Conservation (phyloP, 2,888 invertebrate genomes). For the Macroteleia sp. region DNA sequence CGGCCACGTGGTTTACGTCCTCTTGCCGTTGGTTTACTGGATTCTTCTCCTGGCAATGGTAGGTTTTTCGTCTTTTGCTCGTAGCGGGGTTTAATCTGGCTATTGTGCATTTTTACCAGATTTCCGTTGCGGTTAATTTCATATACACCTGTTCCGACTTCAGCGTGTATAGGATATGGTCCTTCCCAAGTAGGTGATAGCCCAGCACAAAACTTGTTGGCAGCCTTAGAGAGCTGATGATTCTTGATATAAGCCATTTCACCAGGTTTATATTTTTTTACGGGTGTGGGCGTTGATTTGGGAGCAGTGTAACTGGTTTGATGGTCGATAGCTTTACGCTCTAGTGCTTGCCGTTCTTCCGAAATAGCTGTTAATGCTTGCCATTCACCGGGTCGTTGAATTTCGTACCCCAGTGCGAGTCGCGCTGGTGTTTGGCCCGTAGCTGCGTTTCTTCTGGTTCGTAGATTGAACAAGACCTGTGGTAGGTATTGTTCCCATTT, state of each 20-base stretch:
- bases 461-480: background rate
- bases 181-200: background rate
- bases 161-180: background rate
- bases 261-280: too few relatives aligned
- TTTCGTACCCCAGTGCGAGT: background rate
- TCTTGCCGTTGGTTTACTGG: too few relatives aligned
- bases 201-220: background rate
- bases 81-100: background rate
- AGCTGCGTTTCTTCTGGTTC: background rate
- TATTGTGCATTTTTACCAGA: background rate
- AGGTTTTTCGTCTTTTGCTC: too few relatives aligned
- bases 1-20: too few relatives aligned
- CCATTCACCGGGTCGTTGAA: background rate
- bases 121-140: background rate
- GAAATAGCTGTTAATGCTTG: background rate
- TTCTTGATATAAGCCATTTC: background rate
- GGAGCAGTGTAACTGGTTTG: background rate
- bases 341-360: background rate
- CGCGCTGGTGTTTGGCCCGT: background rate
- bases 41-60: too few relatives aligned
- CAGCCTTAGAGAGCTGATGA: background rate
- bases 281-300: background rate
- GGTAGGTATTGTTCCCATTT: background rate
- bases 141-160: background rate
- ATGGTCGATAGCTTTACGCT: background rate